These are phyloP conservation scores for Epirrhoe alternata DNA, from an alignment of 2,888 invertebrate species.

Conservation along the genomic window DNA sequence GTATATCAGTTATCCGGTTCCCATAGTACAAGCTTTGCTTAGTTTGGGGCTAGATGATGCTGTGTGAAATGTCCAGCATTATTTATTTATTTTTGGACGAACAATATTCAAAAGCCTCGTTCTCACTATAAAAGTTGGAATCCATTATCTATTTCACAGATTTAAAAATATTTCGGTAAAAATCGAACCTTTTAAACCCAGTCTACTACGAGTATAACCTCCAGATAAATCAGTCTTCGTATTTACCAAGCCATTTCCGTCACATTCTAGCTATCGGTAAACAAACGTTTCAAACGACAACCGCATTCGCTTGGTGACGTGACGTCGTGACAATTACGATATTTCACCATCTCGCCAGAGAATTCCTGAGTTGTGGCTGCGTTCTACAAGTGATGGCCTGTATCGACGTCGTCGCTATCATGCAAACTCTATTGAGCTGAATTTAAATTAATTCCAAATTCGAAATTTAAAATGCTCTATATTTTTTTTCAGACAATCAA, in stretches of 20 bases:
- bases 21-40: too few relatives aligned
- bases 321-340: slow-evolving; percentile 32
- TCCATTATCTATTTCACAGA: not conserved
- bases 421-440: not conserved
- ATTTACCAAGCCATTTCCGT: slow-evolving; percentile 25
- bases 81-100: too few relatives aligned
- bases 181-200: not conserved
- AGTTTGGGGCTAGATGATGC: too few relatives aligned
- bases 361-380: slow-evolving; percentile 13
- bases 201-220: not conserved
- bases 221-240: slow-evolving; percentile 17
- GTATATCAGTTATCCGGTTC: too few relatives aligned
- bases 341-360: slow-evolving; percentile 28
- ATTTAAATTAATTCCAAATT: not conserved
- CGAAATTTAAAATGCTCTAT: not conserved
- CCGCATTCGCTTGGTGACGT: slow-evolving; percentile 12
- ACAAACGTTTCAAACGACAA: slow-evolving; percentile 22
- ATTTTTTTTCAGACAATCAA: not conserved
- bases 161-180: not conserved
- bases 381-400: slow-evolving; percentile 11
- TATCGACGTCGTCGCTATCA: not conserved
- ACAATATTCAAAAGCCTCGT: too few relatives aligned
- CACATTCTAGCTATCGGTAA: slow-evolving; percentile 17
- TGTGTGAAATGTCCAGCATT: too few relatives aligned
- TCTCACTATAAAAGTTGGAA: not conserved